Base-by-base conservation (phyloP, 2,797 vertebrate species). In the Sciurus carolinensis region DNA sequence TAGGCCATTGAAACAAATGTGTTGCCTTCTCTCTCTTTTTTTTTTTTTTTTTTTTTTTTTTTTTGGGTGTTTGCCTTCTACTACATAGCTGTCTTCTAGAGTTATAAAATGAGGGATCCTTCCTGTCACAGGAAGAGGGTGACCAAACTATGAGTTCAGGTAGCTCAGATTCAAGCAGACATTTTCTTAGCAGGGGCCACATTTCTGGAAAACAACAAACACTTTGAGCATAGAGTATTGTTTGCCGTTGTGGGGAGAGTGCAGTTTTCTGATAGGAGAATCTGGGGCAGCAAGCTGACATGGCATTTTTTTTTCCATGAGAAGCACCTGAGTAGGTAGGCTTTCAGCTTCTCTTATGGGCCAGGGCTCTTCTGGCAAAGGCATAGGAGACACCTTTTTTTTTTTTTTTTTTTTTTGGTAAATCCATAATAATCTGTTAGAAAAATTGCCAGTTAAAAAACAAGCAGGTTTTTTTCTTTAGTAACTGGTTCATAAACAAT, bases 141-240 rank as follows among this genome's bases (percentile, higher is more conserved):
- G 5, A 69, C 62, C 62, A 80, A n/a, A 79, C 79, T 52, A 36
- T 73, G 76, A 92, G 87, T 79, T 90, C 12, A 57, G 17, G 52
- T 77, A 93, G 36, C 64, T 92, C 22, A 82, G 44, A 7, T 69
- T 93, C 24, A n/a, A 44, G 22, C 52, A 57, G 8, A 57, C 64
- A 18, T 92, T 92, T 91, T 82, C 54, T 88, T 66, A 57, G 14
- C 69, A 94, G 69, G 33, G 90, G 36, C 77, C 50, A 85, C 18
- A 80, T 44, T 64, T 93, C 42, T 72, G 24, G 67, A 79, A 87
- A 90, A 50, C 2, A 69, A 7, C 22, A 2, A 75, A 3, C 2
- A 42, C 4, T 5, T 20, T 18, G 26, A 47, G 33, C 33, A 1
- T n/a, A 42, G 66, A 39, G 18, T 52, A 36, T 44, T 81, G 28